phyloP scores from a whole-genome alignment of 2,888 invertebrate species.

The Digitonthophagus gazella region DNA sequence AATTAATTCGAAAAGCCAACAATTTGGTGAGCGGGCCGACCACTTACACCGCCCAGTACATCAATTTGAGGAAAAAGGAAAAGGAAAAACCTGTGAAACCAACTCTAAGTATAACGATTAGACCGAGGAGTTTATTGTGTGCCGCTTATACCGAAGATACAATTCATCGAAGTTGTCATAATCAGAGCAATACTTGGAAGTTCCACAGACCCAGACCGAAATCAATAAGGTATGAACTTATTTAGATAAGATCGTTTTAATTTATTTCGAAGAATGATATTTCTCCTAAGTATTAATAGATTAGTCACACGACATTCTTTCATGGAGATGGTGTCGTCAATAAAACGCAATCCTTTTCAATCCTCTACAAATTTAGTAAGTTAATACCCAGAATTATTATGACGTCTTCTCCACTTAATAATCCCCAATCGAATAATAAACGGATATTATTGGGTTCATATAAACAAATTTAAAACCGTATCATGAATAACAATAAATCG shows the following conservation, averaged over 20 bases:
- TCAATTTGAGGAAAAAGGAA: conserved; percentile 41
- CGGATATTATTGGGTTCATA: too few species aligned
- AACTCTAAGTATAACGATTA: conserved; percentile 35
- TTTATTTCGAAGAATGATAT: background rate
- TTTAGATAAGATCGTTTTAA: too few species aligned
- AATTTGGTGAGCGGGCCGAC: conserved; percentile 37
- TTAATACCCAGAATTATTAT: background rate
- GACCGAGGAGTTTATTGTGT: conserved; percentile 48
- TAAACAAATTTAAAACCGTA: too few species aligned
- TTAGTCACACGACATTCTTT: background rate
- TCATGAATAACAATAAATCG: too few species aligned
- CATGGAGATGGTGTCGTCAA: conserved; percentile 4
- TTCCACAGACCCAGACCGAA: conserved; percentile 48
- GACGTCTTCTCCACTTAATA: background rate
- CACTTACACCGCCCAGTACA: conserved; percentile 35
- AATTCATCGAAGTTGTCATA: conserved; percentile 43
- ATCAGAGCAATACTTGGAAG: conserved; percentile 49
- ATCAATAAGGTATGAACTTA: conserved; percentile 48
- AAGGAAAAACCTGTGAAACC: conserved; percentile 35
- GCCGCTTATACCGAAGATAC: conserved; percentile 34
- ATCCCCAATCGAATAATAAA: background rate
- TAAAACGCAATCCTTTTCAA: background rate
- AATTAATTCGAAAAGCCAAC: conserved; percentile 41
- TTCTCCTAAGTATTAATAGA: background rate
- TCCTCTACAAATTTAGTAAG: background rate